Evolutionary conservation across 2,113 vertebrate genomes (phyloP).

Genomic region (Alligator sinensis): DNA sequence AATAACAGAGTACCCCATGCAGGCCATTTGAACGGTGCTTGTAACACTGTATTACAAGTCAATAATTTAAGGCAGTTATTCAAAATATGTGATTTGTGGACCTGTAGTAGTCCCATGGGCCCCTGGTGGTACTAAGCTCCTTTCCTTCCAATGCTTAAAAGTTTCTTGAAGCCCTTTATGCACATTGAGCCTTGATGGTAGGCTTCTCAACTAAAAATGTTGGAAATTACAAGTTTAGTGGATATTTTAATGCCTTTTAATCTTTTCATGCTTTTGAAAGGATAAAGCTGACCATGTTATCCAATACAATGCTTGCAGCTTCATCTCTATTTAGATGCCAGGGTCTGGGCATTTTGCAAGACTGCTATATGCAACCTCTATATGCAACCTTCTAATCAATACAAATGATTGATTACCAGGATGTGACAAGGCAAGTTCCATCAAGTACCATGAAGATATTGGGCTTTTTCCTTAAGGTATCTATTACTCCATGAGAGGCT

Average conservation of each 20-base stretch:
- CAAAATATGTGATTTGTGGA: no score
- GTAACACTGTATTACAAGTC: neutral
- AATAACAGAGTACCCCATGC: neutral
- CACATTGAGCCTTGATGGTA: no score
- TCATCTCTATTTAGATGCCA: neutral
- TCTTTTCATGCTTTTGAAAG: neutral
- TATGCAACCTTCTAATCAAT: neutral
- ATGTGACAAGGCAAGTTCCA: neutral
- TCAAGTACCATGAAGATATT: neutral
- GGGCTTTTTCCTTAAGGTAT: neutral
- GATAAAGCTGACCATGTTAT: neutral
- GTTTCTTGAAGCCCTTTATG: no score
- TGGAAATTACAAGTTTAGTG: neutral
- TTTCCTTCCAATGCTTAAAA: no score
- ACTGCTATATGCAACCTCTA: neutral
- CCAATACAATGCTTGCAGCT: neutral
- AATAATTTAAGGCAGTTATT: no score
- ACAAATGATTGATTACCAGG: neutral
- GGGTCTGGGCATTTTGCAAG: neutral
- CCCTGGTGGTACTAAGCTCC: no score
- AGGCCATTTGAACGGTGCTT: neutral
- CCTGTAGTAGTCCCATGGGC: no score
- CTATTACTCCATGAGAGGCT: neutral
- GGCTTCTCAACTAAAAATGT: no score
- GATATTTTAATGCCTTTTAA: neutral